Evolutionary conservation across 2,797 vertebrate species (phyloP).

Genomic region (Hirundo rustica): DNA sequence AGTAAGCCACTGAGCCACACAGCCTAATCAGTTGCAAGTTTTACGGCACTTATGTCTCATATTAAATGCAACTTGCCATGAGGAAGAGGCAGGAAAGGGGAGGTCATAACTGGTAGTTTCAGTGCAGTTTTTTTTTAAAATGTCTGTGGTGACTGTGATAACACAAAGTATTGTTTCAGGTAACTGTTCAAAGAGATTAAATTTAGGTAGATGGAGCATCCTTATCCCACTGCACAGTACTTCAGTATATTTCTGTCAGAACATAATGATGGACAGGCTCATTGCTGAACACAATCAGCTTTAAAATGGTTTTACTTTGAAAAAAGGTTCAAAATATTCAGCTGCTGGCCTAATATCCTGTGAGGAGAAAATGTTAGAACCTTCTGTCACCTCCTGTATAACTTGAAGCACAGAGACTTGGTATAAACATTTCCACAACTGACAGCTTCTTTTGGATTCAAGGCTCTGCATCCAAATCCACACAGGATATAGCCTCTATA

Average conservation of each 20-base stretch:
- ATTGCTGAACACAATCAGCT: not conserved
- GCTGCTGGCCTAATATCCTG: not conserved
- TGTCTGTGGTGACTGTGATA: not conserved
- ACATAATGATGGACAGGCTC: not conserved
- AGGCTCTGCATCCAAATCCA: not conserved
- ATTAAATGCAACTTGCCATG: not conserved
- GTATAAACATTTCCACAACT: not conserved
- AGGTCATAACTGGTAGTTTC: not conserved
- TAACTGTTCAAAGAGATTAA: not conserved
- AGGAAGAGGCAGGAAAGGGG: not conserved
- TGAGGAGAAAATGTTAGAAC: not conserved
- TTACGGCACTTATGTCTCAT: not conserved
- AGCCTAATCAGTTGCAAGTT: not conserved
- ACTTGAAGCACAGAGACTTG: not conserved
- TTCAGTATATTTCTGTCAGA: not conserved
- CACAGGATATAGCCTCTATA: not conserved
- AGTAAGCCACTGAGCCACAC: not conserved
- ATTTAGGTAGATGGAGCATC: not conserved
- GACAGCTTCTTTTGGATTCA: not conserved
- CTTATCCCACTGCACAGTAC: not conserved
- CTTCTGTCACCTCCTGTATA: not conserved
- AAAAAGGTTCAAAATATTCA: not conserved
- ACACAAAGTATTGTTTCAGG: not conserved
- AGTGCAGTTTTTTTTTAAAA: not conserved
- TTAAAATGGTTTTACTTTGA: not conserved